Evolutionary conservation across 2,797 vertebrate genomes (phyloP).

Genomic region (Zenarchopterus dispar): DNA sequence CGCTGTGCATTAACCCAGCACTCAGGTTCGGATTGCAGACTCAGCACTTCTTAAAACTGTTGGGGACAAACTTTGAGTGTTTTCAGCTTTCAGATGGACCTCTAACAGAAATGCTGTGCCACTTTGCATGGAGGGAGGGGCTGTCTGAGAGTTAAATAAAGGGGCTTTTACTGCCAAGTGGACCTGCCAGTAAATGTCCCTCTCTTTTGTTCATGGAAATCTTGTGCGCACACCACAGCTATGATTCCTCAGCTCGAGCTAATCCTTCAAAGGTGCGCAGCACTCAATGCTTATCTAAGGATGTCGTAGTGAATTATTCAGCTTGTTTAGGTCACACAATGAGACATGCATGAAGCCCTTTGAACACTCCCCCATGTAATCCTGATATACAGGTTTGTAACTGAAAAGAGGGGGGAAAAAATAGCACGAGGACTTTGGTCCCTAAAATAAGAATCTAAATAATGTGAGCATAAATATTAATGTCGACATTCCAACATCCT

Average conservation of each 20-base stretch:
- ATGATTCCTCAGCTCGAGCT: slow-evolving; percentile 26
- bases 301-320: slow-evolving; percentile 70
- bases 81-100: slow-evolving; percentile 48
- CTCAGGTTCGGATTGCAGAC: slow-evolving; percentile 79
- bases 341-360: slow-evolving; percentile 54
- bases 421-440: slow-evolving; percentile 33
- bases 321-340: slow-evolving; percentile 64
- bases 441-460: slow-evolving; percentile 53
- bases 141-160: slow-evolving; percentile 68
- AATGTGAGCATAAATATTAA: slow-evolving; percentile 73
- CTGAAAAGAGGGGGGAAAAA: slow-evolving; percentile 9
- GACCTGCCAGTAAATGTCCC: slow-evolving; percentile 39
- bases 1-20: slow-evolving; percentile 79
- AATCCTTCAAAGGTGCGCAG: slow-evolving; percentile 62
- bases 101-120: slow-evolving; percentile 33
- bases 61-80: slow-evolving; percentile 77
- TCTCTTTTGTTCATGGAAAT: slow-evolving; percentile 53
- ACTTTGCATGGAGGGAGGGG: slow-evolving; percentile 5
- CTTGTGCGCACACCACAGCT: slow-evolving; percentile 5
- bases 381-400: slow-evolving; percentile 47
- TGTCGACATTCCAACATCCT: slow-evolving; percentile 59
- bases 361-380: slow-evolving; percentile 52
- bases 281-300: slow-evolving; percentile 43
- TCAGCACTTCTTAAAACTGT: slow-evolving; percentile 78
- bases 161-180: slow-evolving; percentile 68